Evolutionary conservation across 2,888 invertebrate species (phyloP), one percentile per base, ranked within the genome.

Genomic region (Cephalotes varians): DNA sequence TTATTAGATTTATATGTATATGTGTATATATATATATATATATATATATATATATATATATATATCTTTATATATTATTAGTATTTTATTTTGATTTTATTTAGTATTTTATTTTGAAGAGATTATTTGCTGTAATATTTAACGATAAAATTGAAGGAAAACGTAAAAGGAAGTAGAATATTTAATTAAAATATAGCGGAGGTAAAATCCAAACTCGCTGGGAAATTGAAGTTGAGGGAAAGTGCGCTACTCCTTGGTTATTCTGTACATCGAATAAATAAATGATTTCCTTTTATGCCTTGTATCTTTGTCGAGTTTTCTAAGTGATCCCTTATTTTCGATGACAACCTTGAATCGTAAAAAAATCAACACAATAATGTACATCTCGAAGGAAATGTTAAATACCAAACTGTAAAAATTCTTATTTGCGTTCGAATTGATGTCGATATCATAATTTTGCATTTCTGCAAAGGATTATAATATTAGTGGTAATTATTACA

Each of bases 241-340:
- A 44, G 9, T 25, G 12, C 34, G 25, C n/a, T n/a, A 25, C 4
- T 56, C n/a, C 62, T 73, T 7, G 21, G 10, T 49, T 34, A 49
- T 21, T 28, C 54, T 15, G 25, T 67, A 67, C 21, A 25, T 49
- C 60, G 72, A 71, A 86, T 88, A 85, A 88, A 83, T 85, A 88
- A 80, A 62, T 62, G 69, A 79, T 79, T 60, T 64, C 12, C 25
- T 56, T 21, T 81, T 31, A 47, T 56, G 54, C 21, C 62, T 56
- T 49, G 69, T 34, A 37, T 37, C 18, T 62, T 47, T 15, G 44
- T 62, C 77, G 81, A 82, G 74, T 88, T 79, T 84, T 85, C 47
- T 49, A 44, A 60, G 34, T 25, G 28, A 18, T 44, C 44, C 21
- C 28, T 82, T 82, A 76, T 76, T 74, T 28, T 74, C 34, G 5